Evolutionary conservation across 2,113 vertebrate species (phyloP).

Genomic region (Corvus hawaiiensis): DNA sequence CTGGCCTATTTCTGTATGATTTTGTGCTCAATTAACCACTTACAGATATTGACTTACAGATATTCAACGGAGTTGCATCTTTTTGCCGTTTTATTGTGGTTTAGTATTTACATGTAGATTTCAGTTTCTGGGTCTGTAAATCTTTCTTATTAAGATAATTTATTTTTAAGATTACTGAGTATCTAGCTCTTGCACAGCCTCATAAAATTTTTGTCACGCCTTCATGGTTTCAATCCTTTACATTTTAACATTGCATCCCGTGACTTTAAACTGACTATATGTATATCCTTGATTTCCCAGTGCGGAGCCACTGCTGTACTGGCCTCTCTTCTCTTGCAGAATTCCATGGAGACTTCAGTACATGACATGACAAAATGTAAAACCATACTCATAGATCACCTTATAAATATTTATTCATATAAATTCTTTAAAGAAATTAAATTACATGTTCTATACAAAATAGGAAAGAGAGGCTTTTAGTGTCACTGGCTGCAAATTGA

Average conservation of each 20-base stretch:
- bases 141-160: background rate
- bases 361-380: slow-evolving; percentile 45
- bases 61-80: background rate
- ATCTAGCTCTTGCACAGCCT: background rate
- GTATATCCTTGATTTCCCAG: background rate
- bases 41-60: background rate
- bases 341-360: background rate
- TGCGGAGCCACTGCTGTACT: background rate
- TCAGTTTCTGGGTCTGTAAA: background rate
- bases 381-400: slow-evolving; percentile 57
- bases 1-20: slow-evolving; percentile 9
- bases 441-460: slow-evolving; percentile 56
- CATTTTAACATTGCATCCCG: background rate
- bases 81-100: background rate
- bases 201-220: background rate
- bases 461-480: slow-evolving; percentile 60
- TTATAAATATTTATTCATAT: slow-evolving; percentile 71
- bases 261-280: background rate
- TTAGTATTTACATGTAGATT: background rate
- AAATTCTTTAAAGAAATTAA: slow-evolving; percentile 68
- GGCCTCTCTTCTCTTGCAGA: background rate
- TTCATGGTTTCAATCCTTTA: background rate
- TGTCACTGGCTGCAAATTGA: slow-evolving; percentile 69
- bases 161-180: background rate
- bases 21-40: slow-evolving; percentile 42